Conservation (phyloP, 2,113 vertebrate species). For the Elephas maximus region DNA sequence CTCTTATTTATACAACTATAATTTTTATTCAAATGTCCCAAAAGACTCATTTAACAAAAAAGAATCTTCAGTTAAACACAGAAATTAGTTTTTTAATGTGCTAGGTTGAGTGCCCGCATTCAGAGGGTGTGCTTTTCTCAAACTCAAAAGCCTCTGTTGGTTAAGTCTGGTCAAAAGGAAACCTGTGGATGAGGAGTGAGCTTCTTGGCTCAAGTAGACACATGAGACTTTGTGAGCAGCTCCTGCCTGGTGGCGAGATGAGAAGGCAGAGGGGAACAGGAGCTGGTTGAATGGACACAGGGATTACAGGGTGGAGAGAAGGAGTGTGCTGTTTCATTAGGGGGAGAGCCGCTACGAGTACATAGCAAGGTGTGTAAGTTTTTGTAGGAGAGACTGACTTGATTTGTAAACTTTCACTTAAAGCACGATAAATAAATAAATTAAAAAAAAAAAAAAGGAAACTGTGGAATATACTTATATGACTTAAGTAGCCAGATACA, state of each 20-base stretch:
- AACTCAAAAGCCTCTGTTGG: neutral
- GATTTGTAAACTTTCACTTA: too few species aligned
- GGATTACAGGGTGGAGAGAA: too few species aligned
- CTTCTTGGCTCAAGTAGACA: too few species aligned
- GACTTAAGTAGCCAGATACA: neutral
- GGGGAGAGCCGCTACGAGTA: too few species aligned
- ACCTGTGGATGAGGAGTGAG: neutral
- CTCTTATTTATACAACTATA: neutral
- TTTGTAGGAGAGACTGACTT: too few species aligned
- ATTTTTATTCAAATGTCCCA: neutral
- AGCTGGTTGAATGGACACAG: too few species aligned
- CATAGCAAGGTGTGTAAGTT: too few species aligned
- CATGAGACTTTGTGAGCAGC: too few species aligned
- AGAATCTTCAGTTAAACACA: slow-evolving; percentile 42
- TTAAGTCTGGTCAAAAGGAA: slow-evolving; percentile 45
- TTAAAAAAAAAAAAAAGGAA: neutral
- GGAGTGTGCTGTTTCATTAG: too few species aligned
- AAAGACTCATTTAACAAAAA: neutral
- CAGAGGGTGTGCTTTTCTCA: slow-evolving; percentile 13
- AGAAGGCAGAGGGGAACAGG: too few species aligned
- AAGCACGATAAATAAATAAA: too few species aligned
- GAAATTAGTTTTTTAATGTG: slow-evolving; percentile 11
- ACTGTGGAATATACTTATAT: neutral
- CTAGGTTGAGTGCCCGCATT: neutral
- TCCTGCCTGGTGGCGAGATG: too few species aligned